phyloP scores from a whole-genome alignment of 2,888 invertebrate genomes.

The Agonopterix arenella region DNA sequence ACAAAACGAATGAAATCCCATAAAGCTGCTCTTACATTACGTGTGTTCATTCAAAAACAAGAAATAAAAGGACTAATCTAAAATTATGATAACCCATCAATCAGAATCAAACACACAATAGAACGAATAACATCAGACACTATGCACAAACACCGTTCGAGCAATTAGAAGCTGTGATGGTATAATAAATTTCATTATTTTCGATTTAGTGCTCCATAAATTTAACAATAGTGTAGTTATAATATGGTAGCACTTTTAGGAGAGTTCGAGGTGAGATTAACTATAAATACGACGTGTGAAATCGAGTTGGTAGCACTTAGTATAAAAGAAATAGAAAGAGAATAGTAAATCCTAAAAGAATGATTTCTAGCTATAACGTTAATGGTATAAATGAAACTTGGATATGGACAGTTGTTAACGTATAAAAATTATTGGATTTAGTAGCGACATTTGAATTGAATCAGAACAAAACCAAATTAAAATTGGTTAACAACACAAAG shows the following conservation, averaged over 20 bases:
- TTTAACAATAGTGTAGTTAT: slow-evolving; percentile 14
- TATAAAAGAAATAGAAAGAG: no score
- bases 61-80: not conserved
- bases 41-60: not conserved
- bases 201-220: slow-evolving; percentile 15
- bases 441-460: no score
- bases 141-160: slow-evolving; percentile 1
- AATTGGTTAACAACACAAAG: no score
- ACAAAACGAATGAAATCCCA: not conserved
- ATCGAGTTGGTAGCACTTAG: no score
- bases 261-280: not conserved
- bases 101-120: slow-evolving; percentile 8
- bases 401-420: no score
- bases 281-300: no score
- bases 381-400: no score
- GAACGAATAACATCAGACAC: slow-evolving; percentile 1
- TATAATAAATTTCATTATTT: slow-evolving; percentile 15
- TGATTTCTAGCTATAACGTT: no score
- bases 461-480: no score
- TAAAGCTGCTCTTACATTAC: not conserved
- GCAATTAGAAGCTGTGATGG: slow-evolving; percentile 1
- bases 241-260: not conserved
- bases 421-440: no score
- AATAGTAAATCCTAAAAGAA: no score
- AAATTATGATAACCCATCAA: slow-evolving; percentile 5